Base-by-base conservation (phyloP, 2,888 invertebrate species). In the Plusia festucae region DNA sequence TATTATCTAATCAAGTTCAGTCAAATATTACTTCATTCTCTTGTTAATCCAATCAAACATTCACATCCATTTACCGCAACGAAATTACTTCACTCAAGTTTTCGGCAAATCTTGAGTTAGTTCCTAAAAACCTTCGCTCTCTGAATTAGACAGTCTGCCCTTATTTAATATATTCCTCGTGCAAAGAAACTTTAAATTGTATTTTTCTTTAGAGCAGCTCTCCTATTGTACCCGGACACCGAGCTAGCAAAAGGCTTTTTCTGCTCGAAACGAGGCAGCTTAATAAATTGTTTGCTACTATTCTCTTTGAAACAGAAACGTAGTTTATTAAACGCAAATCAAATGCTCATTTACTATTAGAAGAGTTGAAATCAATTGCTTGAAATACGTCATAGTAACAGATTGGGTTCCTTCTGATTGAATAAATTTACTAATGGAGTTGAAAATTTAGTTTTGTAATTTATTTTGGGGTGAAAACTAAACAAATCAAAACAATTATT, bases 161-260 rank as follows among this genome's bases (percentile, higher is more conserved):
- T 76, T 71, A 65, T 78, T 75, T 74, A 77, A 81, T 72, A 71
- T 77, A 78, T 81, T 79, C 71, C 24, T 66, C 55, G 62, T 68
- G 65, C 73, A 77, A 79, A 81, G 73, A 76, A 81, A 79, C 60
- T 82, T 79, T 70, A 80, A 81, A 82, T 83, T 73, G 78, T 79
- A 76, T 83, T 82, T 84, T 78, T 70, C 70, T 73, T 76, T 69
- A 74, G 69, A 76, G 66, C 72, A 81, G 74, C 68, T 76, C 67
- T 68, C 72, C 72, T 64, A 77, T 84, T 84, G 80, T 82, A 71
- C 76, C 68, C 70, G 57, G 58, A 79, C 65, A 74, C 76, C 61
- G 68, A 60, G 69, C 73, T 66, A 73, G 73, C 65, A 70, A 72
- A 77, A 72, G 72, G 68, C 68, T 75, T 82, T 80, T 76, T 77